phyloP scores from a whole-genome alignment of 2,797 vertebrate genomes.

The Myotis myotis region DNA sequence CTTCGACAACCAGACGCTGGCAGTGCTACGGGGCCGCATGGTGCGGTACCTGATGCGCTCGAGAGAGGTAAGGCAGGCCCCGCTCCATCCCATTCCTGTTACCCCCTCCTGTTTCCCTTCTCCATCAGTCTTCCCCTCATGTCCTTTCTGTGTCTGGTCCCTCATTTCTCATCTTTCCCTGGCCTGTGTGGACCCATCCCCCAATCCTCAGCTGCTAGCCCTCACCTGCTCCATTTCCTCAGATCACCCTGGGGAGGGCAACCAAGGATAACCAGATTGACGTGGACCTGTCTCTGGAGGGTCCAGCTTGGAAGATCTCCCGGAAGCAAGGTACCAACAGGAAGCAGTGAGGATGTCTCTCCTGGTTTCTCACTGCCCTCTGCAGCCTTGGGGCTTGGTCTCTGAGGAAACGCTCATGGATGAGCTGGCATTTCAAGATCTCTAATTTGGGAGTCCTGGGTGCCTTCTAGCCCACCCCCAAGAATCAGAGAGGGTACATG shows the following conservation, averaged over 20 bases:
- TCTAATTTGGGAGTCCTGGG: neutral
- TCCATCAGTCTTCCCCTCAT: neutral
- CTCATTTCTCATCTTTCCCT: neutral
- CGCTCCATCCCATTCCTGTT: fast-evolving
- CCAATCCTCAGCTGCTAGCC: neutral
- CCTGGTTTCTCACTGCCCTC: neutral
- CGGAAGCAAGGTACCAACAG: conserved; percentile 92
- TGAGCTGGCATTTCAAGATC: neutral
- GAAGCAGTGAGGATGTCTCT: neutral
- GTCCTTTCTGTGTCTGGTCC: neutral
- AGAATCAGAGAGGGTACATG: neutral
- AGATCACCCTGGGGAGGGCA: conserved; percentile 96
- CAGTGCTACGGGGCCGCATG: conserved; percentile 95
- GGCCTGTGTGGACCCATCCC: neutral
- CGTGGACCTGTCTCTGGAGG: conserved; percentile 95
- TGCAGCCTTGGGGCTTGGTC: neutral
- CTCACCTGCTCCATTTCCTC: conserved; percentile 42
- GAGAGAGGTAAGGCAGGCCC: conserved; percentile 88
- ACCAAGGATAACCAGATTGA: conserved; percentile 99
- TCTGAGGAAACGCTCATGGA: neutral
- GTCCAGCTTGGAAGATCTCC: conserved; percentile 98
- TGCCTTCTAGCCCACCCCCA: neutral
- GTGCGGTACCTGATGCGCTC: conserved; percentile 98
- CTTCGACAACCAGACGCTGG: conserved; percentile 97
- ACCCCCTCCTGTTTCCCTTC: neutral